Evolutionary conservation across 2,797 vertebrate genomes (phyloP), one percentile per base, ranked within the genome.

Genomic region (Ibycter americanus): DNA sequence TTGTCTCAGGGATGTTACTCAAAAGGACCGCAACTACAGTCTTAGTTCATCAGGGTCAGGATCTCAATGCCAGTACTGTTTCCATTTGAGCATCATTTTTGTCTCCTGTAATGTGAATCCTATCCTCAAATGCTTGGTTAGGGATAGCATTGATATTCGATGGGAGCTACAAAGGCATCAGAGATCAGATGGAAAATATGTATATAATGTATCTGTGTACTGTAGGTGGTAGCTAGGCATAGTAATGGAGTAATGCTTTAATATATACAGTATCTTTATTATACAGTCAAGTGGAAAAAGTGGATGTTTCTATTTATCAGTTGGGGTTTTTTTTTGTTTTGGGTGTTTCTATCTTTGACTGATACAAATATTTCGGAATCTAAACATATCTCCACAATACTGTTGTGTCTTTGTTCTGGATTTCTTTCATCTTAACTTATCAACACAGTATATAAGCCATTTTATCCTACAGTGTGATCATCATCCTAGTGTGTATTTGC

Each of bases 371-470:
- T 98, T 98, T 98, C 94, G 97, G 97, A 97, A 97, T 97, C 95
- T 97, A 97, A 97, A 97, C 96, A 90, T 98, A 97, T 97, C 96
- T 97, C 83, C 96, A 95, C 97, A 97, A 97, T 97, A 96, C 88
- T 95, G 96, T 96, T 96, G 87, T 93, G 95, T 96, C 97, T 98
- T 98, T 98, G 98, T 98, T 98, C 96, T 97, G 89, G 82, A 72
- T 95, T 95, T 96, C 97, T 98, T 98, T 98, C 97, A 98, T 98
- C 97, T 98, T 96, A 97, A 96, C 96, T 98, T 97, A 98, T 97
- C 97, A 97, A 96, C 96, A 93, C 97, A 96, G 96, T 96, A 96
- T 98, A 97, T 93, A 94, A 97, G 92, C 96, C 77, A 83, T 90
- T 95, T 95, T 95, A 89, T 87, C 79, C 90, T 91, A 66, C 82